Percentiles rank a stretch among this genome's conserved stretches.
These are phyloP conservation scores for Drosophila navojoa DNA, from an alignment of 1,140 invertebrate genomes.

Conservation along the genomic window DNA sequence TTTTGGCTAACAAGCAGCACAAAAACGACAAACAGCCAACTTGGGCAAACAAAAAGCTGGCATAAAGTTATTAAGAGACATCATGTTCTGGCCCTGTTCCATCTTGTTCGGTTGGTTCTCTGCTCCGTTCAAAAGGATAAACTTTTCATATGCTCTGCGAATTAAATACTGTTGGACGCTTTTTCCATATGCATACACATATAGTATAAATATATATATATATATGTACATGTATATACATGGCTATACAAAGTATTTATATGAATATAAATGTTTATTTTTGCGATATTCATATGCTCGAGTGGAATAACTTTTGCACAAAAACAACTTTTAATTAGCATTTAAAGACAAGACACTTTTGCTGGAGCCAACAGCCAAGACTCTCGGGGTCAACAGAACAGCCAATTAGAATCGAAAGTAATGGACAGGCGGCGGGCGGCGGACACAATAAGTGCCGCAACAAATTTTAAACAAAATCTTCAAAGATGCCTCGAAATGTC, in stretches of 20 bases:
- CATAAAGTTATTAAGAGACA: slow-evolving; percentile 82
- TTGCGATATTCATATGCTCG: slow-evolving; percentile 65
- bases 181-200: slow-evolving; percentile 20
- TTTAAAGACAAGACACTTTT: slow-evolving; percentile 62
- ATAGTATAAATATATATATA: slow-evolving; percentile 3
- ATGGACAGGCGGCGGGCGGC: slow-evolving; percentile 12
- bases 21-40: slow-evolving; percentile 69
- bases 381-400: slow-evolving; percentile 23
- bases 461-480: slow-evolving; percentile 36
- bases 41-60: slow-evolving; percentile 65
- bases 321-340: slow-evolving; percentile 80
- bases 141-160: slow-evolving; percentile 78
- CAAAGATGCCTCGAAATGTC: slow-evolving; percentile 3
- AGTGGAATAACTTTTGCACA: slow-evolving; percentile 53
- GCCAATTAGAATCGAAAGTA: slow-evolving; percentile 35
- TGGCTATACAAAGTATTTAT: not conserved
- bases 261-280: slow-evolving; percentile 51
- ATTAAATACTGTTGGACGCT: slow-evolving; percentile 68
- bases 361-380: slow-evolving; percentile 7
- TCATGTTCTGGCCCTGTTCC: slow-evolving; percentile 49
- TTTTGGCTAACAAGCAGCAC: slow-evolving; percentile 56
- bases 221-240: slow-evolving; percentile 13
- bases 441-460: slow-evolving; percentile 3
- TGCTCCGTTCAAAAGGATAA: slow-evolving; percentile 54
- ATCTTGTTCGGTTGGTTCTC: slow-evolving; percentile 24